These are phyloP conservation scores for Carduelis carduelis DNA, from an alignment of 2,797 vertebrate species.

Conservation along the genomic window DNA sequence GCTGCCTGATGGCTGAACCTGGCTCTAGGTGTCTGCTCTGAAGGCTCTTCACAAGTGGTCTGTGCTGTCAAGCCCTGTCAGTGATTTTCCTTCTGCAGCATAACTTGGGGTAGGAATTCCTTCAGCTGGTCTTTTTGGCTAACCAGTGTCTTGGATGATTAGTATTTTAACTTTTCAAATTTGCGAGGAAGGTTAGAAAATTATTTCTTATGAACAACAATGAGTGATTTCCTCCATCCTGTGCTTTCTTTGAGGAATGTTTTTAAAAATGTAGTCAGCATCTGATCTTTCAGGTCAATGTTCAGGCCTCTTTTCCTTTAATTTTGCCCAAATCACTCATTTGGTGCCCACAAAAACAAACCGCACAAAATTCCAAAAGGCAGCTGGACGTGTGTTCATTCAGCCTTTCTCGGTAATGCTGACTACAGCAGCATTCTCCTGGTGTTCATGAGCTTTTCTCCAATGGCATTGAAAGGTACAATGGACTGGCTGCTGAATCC, in stretches of 20 bases:
- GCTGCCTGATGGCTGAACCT: not conserved
- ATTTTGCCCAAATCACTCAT: conserved; percentile 5
- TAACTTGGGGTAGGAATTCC: not conserved
- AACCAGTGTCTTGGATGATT: not conserved
- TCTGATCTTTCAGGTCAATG: conserved; percentile 16
- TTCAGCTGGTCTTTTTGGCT: not conserved
- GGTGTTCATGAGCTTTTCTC: not conserved
- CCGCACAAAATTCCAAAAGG: not conserved
- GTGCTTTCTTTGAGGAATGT: not conserved
- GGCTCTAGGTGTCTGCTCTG: not conserved
- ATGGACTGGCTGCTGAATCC: not conserved
- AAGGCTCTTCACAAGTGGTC: not conserved
- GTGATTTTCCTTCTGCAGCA: not conserved
- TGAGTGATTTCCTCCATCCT: not conserved
- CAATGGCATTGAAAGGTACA: not conserved
- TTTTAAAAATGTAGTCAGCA: not conserved
- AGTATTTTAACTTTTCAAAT: not conserved
- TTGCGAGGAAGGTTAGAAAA: not conserved
- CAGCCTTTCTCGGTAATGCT: not conserved
- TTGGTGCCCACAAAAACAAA: not conserved
- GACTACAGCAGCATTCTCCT: not conserved
- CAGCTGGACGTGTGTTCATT: not conserved
- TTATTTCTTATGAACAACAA: not conserved
- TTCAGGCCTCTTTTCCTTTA: conserved; percentile 28
- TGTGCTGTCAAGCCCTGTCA: not conserved